A percentile compares a stretch with the other conserved stretches of the same genome.
Evolutionary conservation across 2,888 invertebrate species (phyloP).

Genomic region (Trissonchulus sp.): DNA sequence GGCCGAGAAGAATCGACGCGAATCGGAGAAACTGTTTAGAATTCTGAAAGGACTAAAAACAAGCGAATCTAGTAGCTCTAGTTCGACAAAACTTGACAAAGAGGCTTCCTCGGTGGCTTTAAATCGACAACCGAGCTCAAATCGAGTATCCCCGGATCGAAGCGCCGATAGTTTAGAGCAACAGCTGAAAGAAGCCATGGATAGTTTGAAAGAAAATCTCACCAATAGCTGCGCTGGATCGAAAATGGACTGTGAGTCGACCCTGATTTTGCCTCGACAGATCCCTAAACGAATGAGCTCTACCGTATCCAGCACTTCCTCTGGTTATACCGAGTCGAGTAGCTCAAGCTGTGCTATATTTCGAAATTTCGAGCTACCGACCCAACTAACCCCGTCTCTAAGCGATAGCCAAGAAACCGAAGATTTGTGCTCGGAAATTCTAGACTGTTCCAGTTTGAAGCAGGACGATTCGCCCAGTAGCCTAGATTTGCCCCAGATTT

Average conservation of each 20-base stretch:
- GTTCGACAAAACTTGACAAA: not conserved
- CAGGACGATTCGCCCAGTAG: not conserved
- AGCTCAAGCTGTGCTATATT: not conserved
- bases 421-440: not conserved
- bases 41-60: not conserved
- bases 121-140: too few relatives aligned
- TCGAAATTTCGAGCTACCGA: not conserved
- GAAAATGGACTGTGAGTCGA: not conserved
- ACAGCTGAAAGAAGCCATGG: not conserved
- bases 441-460: not conserved
- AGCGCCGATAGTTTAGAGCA: not conserved
- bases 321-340: not conserved
- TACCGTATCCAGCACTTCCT: not conserved
- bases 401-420: not conserved
- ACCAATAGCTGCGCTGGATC: not conserved
- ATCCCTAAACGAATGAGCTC: not conserved
- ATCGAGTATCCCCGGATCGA: not conserved
- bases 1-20: not conserved
- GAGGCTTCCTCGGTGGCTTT: too few relatives aligned
- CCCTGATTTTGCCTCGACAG: not conserved
- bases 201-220: not conserved
- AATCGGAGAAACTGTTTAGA: not conserved
- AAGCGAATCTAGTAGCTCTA: not conserved
- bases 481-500: not conserved
- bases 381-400: not conserved